Evolutionary conservation across 2,797 vertebrate species (phyloP).

Genomic region (Oreonectes daqikongensis): DNA sequence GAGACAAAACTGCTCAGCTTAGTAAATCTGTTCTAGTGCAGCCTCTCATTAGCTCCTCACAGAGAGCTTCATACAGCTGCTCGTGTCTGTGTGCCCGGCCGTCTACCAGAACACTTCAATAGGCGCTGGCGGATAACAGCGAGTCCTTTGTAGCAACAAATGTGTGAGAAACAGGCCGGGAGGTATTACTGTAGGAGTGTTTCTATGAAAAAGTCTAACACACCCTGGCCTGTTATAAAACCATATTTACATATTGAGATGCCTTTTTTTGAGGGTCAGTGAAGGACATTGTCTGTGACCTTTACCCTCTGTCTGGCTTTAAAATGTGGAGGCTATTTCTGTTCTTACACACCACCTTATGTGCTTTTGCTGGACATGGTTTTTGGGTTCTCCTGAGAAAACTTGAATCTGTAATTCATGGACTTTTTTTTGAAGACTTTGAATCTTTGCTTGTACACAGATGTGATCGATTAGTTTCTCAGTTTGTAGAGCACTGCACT

Average conservation of each 20-base stretch:
- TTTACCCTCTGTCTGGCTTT: not conserved
- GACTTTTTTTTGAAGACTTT: too few relatives aligned
- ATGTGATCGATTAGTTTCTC: too few relatives aligned
- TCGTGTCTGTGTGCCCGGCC: slow-evolving; percentile 36
- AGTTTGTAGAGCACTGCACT: too few relatives aligned
- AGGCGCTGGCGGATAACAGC: slow-evolving; percentile 41
- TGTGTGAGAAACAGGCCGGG: slow-evolving; percentile 30
- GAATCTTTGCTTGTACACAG: too few relatives aligned
- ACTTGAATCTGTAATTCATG: too few relatives aligned
- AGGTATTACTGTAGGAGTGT: slow-evolving; percentile 23
- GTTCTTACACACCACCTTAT: not conserved
- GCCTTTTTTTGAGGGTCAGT: slow-evolving; percentile 6
- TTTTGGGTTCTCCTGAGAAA: not conserved
- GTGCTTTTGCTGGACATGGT: not conserved
- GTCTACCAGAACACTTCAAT: slow-evolving; percentile 38
- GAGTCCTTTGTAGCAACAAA: slow-evolving; percentile 36
- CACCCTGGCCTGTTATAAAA: slow-evolving; percentile 9
- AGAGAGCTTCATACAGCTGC: slow-evolving; percentile 38
- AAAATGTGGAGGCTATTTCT: slow-evolving; percentile 19
- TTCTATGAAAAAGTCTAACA: slow-evolving; percentile 18
- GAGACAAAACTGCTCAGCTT: slow-evolving; percentile 42
- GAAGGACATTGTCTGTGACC: slow-evolving; percentile 3
- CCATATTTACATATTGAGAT: slow-evolving; percentile 30
- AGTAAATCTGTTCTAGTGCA: slow-evolving; percentile 45
- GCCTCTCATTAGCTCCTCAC: slow-evolving; percentile 42